Base-by-base conservation (phyloP, 2,888 invertebrate genomes). In the Drosophila fulvimacula region DNA sequence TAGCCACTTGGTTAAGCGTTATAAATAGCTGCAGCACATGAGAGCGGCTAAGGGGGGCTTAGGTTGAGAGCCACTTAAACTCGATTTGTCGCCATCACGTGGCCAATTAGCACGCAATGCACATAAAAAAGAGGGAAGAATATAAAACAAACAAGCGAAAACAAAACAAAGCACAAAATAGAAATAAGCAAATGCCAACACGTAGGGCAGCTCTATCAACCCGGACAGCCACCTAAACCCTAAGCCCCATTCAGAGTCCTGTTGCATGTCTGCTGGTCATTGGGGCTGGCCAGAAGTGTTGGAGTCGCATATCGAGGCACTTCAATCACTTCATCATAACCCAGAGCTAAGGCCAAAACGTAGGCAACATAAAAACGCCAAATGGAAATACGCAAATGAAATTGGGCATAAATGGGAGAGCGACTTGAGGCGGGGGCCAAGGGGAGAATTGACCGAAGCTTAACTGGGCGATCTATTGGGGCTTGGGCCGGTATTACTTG, bases 81-180 rank as follows among this genome's bases (percentile, higher is more conserved):
- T 82, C 88, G 83, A 85, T 84, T 88, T 88, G 88, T 88, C 75
- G 85, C 88, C 80, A 79, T 88, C 86, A 77, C 75, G 83, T 82
- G 80, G 80, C 85, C 88, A 84, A 84, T 84, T 88, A 88, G 80
- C 88, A 84, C 86, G 88, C 85, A 84, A 85, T 78, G 53, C 57
- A 44, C 75, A 88, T 88, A 70, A 73, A 74, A 69, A 72, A 41
- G 48, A 56, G 32, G 24, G 32, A 27, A 48, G 21, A 44, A 36
- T 36, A 46, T 44, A 42, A 49, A 52, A 55, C 34, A 49, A 41
- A 70, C 49, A 65, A 66, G 46, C 58, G 49, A 51, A 59, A 53
- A 27, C 44, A 30, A 49, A 81, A 73, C 67, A 81, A 69, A 75
- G 59, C 51, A 24, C 21, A 48, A 73, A 72, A 73, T 57, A 79